phyloP scores from a whole-genome alignment of 53 echinoderm and acorn worm genomes.

The Arbacia lixula region DNA sequence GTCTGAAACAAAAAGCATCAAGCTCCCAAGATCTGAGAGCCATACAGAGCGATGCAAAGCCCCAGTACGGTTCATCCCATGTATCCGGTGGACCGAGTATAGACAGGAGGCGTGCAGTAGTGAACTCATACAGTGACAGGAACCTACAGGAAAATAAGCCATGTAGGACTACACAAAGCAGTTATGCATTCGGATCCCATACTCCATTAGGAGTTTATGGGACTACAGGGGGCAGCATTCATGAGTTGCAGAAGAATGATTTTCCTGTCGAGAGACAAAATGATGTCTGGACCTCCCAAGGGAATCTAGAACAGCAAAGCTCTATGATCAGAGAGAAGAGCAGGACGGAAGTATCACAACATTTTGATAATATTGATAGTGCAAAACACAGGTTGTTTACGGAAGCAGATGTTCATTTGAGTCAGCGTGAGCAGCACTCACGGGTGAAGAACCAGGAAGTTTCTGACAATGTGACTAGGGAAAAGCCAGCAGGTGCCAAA shows the following conservation, averaged over 20 bases:
- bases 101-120: too few species aligned
- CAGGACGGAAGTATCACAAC: conserved; percentile 4
- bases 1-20: conserved; percentile 8
- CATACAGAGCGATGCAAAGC: not conserved
- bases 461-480: not conserved
- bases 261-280: not conserved
- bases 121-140: conserved; percentile 19
- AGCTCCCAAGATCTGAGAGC: conserved; percentile 16
- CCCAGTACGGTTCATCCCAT: not conserved
- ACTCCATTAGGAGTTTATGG: too few species aligned
- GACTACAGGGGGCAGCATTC: not conserved
- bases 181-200: not conserved
- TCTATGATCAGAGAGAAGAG: conserved; percentile 9
- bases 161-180: not conserved
- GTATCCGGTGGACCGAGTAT: too few species aligned
- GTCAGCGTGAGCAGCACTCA: not conserved
- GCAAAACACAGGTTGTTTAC: conserved; percentile 34
- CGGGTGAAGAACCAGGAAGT: not conserved
- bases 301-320: conserved; percentile 3
- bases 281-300: conserved; percentile 3
- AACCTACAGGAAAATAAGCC: not conserved
- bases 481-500: conserved; percentile 1
- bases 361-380: not conserved
- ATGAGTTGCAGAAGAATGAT: not conserved
- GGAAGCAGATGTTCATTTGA: conserved; percentile 10